Evolutionary conservation across 2,113 vertebrate species (phyloP), one percentile per base, ranked within the genome.

Genomic region (Corythoichthys haematopterus): DNA sequence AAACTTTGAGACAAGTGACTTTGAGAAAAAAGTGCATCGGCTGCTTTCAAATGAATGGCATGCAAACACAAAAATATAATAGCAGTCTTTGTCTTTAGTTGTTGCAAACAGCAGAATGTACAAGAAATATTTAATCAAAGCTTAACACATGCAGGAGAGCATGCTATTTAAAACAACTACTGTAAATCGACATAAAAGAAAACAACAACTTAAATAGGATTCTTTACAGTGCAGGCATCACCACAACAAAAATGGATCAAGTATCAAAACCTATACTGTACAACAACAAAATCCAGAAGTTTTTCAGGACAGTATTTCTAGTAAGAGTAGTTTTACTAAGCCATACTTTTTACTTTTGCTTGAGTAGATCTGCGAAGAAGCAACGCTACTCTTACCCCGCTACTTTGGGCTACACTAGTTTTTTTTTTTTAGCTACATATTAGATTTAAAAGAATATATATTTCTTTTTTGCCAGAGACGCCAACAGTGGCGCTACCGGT

Each of bases 1-100:
- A 59, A 33, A 48, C 66, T 63, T 66, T 81, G 75, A 65, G 64
- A 64, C 51, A 67, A 75, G 71, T 77, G 78, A 74, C 50, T 35
- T 38, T 46, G 16, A n/a, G 1, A 70, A 38, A n/a, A 35, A 38
- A 37, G 14, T 55, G 50, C n/a, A 16, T 65, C 11, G 28, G 52
- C 56, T 74, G 60, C 64, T 65, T 74, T 71, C 61, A 59, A 55
- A 55, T 66, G 28, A 78, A 81, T 75, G 37, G 14, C 51, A 70
- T 66, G 56, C 63, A 62, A 36, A 65, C 55, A 20, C 52, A 28
- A 4, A 6, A 36, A 38, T 11, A 58, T 0, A 4, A 11, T 6
- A 20, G 50, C 16, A 2, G 2, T 53, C 4, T 47, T 47, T 28
- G 13, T 12, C 9, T 43, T 61, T 61, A 43, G 58, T 60, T 60